These are phyloP conservation scores for Zhengitettix transpicula DNA, from an alignment of 2,888 invertebrate genomes.

Conservation along the genomic window DNA sequence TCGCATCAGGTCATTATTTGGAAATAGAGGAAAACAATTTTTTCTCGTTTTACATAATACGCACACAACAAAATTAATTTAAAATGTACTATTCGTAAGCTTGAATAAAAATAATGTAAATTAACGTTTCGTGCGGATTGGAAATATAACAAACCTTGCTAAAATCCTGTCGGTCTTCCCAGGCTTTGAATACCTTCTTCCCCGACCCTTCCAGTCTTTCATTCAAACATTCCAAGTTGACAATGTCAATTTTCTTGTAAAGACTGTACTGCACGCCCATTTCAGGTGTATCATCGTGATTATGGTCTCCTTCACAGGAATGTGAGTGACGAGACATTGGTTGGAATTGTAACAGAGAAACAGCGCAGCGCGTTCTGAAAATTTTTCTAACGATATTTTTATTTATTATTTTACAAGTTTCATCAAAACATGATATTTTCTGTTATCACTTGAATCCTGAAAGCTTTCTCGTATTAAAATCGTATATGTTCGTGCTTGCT, in stretches of 20 bases:
- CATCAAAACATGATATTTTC: too few species aligned
- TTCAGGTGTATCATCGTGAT: constrained; percentile 47
- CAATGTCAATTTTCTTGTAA: constrained; percentile 74
- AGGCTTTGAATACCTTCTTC: constrained; percentile 77
- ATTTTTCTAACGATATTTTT: too few species aligned
- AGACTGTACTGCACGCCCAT: constrained; percentile 67
- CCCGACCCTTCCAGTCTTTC: constrained; percentile 76
- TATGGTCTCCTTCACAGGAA: constrained; percentile 40
- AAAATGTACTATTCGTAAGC: not conserved
- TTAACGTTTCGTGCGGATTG: not conserved
- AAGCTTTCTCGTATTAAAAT: too few species aligned
- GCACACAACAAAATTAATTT: too few species aligned
- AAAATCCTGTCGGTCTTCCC: constrained; percentile 67
- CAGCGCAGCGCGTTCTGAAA: too few species aligned
- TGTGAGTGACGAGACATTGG: constrained; percentile 22
- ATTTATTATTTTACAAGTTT: too few species aligned
- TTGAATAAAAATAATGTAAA: not conserved
- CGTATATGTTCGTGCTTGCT: too few species aligned
- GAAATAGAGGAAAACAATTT: too few species aligned
- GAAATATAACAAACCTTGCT: constrained; percentile 38
- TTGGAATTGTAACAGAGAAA: too few species aligned
- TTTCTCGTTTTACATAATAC: too few species aligned
- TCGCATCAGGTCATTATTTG: too few species aligned
- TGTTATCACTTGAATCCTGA: too few species aligned
- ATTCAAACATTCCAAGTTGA: constrained; percentile 79